Evolutionary conservation across 2,113 vertebrate genomes (phyloP), one percentile per base, ranked within the genome.

Genomic region (Prolemur simus): DNA sequence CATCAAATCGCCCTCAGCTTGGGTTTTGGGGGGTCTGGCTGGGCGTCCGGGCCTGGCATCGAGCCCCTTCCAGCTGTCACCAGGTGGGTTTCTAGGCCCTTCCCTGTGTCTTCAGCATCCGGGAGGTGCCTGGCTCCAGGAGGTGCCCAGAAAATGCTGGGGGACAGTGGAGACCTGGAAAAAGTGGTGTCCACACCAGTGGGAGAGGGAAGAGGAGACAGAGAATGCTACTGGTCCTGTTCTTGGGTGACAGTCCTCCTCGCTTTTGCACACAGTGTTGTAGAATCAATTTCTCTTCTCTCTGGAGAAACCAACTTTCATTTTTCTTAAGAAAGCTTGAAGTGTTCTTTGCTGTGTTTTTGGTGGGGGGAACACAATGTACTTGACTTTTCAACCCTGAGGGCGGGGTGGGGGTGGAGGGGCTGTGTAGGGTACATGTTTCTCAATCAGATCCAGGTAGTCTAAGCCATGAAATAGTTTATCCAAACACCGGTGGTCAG

Each of bases 291-390:
- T 52, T 94, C 91, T 71, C 69, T 66, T 96, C 81, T 69, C 97
- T 85, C 78, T 11, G 34, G 97, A 95, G 96, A 81, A 73, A 85
- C 95, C 83, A 27, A 32, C 89, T 96, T 78, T 86, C 68, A 5
- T 49, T 74, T 27, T 81, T 56, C 95, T 96, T 89, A 85, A 5
- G 14, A 29, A 87, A 94, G 95, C 13, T 8, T 12, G 76, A 83
- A 52, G 74, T 52, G 96, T 81, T 96, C 76, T 94, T 95, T 97
- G 96, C 91, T 94, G 69, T 89, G 96, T 94, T 96, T 94, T 89
- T 82, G 0, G 2, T 87, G 8, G 12, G 37, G 42, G 60, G 25
- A 71, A 15, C 56, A 66, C 47, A 49, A 87, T 37, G 77, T 39
- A 7, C 54, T 89, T 78, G 83, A 39, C 60, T 91, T 93, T 71